Base-by-base conservation (phyloP, 2,797 vertebrate genomes). In the Hemibagrus guttatus region DNA sequence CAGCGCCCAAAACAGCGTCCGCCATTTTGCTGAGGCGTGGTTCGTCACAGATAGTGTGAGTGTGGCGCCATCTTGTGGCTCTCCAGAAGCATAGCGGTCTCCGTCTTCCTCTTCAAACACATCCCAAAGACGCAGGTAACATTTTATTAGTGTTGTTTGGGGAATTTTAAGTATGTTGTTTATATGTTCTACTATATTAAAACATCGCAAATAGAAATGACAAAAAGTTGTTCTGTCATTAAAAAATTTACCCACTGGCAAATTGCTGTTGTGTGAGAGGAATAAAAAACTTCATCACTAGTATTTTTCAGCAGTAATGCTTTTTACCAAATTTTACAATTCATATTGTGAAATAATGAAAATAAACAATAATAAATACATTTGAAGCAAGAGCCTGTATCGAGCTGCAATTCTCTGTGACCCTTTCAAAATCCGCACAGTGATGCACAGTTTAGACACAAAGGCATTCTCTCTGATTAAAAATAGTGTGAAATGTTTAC, bases 41-140 rank as follows among this genome's bases (percentile, higher is more conserved):
- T 16, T 42, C 23, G 64, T 64, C 80, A 49, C 14, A 28, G 39
- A 28, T 14, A 49, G 14, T 28, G 39, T 12, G 61, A 12, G 0
- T 6, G 16, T 66, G 61, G 42, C 80, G 80, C 42, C 61, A 81
- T 64, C 80, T 81, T 49, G 61, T 49, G 61, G 59, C 39, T 81
- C 42, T 81, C 26, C 2, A n/a, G 59, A n/a, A 26, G 4, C 19
- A 63, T 4, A n/a, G 14, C 79, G 28, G 23, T 17, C 17, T 76
- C 12, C 26, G 3, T 78, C 16, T 58, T 58, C 21, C 16, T 31
- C 6, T 23, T 72, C 39, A 46, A 23, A 23, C 28, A 72, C 21
- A 11, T 12, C 8, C 39, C 3, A 21, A 21, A 11, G 21, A 3
- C 46, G 13, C 39, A 46, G 23, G 21, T 21, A 13, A 58, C 7